phyloP scores from a whole-genome alignment of 2,888 invertebrate species.

The Drosophila cyrtoloma region DNA sequence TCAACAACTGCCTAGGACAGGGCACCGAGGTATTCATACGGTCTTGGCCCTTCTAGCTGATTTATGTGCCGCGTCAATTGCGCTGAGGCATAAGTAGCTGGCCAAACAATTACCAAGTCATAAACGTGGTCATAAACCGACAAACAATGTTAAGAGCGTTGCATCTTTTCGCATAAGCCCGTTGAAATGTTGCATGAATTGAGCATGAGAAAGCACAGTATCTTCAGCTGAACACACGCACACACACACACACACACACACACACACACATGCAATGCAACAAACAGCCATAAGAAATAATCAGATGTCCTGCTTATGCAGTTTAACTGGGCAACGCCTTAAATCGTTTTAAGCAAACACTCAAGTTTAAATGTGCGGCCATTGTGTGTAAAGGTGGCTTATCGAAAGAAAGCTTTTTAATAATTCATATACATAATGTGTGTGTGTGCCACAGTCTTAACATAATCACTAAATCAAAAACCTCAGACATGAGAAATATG shows the following conservation, averaged over 20 bases:
- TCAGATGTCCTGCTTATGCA: slow-evolving; percentile 68
- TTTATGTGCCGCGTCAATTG: slow-evolving; percentile 70
- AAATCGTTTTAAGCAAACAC: slow-evolving; percentile 72
- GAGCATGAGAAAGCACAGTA: slow-evolving; percentile 21
- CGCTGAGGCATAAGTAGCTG: slow-evolving; percentile 56
- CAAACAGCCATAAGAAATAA: slow-evolving; percentile 40
- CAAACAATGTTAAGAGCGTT: slow-evolving; percentile 37
- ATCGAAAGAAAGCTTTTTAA: slow-evolving; percentile 76
- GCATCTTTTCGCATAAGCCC: slow-evolving; percentile 24
- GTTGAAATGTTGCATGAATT: slow-evolving; percentile 12
- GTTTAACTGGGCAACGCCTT: slow-evolving; percentile 59
- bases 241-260: background rate
- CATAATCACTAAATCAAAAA: slow-evolving; percentile 74
- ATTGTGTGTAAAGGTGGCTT: slow-evolving; percentile 62
- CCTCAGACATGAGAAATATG: slow-evolving; percentile 72
- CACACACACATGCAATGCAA: slow-evolving; percentile 3
- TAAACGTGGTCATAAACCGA: slow-evolving; percentile 48
- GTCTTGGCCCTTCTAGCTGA: slow-evolving; percentile 46
- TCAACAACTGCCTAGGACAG: slow-evolving; percentile 46
- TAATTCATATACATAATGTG: slow-evolving; percentile 63
- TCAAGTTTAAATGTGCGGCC: slow-evolving; percentile 53
- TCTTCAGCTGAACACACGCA: slow-evolving; percentile 1
- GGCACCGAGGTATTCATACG: slow-evolving; percentile 13
- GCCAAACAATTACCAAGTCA: slow-evolving; percentile 60
- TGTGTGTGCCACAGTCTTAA: slow-evolving; percentile 9